Conservation (phyloP, 2,113 vertebrate genomes). For the Eidolon helvum region DNA sequence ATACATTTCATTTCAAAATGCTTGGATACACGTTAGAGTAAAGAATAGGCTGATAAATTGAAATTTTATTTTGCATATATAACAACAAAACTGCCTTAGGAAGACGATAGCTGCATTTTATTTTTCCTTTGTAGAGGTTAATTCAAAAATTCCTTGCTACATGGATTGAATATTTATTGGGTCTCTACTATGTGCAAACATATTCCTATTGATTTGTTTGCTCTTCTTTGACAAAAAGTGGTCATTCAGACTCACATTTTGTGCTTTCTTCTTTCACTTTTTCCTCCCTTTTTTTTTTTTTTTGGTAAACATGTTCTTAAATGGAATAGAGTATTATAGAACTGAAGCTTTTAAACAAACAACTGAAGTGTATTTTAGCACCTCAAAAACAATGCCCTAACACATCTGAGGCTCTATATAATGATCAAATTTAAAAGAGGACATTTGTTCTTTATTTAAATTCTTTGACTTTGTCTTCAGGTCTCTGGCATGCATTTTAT, state of each 20-base stretch:
- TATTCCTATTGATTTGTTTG: not conserved
- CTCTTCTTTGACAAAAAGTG: not conserved
- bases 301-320: not conserved
- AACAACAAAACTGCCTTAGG: not conserved
- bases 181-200: not conserved
- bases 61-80: constrained; percentile 39
- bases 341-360: not conserved
- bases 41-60: constrained; percentile 34
- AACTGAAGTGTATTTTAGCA: not conserved
- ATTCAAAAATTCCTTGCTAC: not conserved
- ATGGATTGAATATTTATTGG: not conserved
- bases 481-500: constrained; percentile 92
- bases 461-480: constrained; percentile 76
- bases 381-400: not conserved
- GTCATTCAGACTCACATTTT: not conserved
- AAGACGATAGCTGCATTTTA: constrained; percentile 5
- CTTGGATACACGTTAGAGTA: not conserved
- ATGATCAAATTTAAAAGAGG: not conserved
- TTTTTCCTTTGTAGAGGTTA: constrained; percentile 8
- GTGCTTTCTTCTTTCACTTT: not conserved
- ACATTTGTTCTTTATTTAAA: not conserved
- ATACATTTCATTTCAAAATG: constrained; percentile 37
- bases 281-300: not conserved
- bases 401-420: not conserved
- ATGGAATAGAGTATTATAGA: not conserved